These are phyloP conservation scores for Baronia brevicornis DNA, from an alignment of 2,888 invertebrate species.

Conservation along the genomic window DNA sequence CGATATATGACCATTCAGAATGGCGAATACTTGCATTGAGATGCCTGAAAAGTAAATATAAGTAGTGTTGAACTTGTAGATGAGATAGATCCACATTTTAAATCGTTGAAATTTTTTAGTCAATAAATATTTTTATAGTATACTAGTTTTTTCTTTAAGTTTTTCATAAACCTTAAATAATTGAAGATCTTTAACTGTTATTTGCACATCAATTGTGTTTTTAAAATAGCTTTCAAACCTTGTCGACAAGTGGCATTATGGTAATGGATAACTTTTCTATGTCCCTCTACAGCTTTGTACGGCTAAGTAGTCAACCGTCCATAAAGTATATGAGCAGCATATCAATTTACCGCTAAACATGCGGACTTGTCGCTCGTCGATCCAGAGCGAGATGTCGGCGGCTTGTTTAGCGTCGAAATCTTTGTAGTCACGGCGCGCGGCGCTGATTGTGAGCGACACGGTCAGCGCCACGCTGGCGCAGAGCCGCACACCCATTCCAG, in stretches of 20 bases:
- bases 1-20: slow-evolving; percentile 89
- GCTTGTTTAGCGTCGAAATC: slow-evolving; percentile 43
- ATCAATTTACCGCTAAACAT: slow-evolving; percentile 87
- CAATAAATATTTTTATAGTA: too few species aligned
- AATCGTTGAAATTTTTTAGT: too few species aligned
- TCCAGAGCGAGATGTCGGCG: slow-evolving; percentile 88
- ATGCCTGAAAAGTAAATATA: slow-evolving; percentile 77
- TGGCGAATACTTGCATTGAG: slow-evolving; percentile 92
- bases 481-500: slow-evolving; percentile 52
- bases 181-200: too few species aligned
- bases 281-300: too few species aligned
- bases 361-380: slow-evolving; percentile 92
- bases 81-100: too few species aligned
- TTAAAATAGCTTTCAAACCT: too few species aligned
- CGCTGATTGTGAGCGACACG: slow-evolving; percentile 52
- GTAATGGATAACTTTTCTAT: too few species aligned
- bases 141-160: too few species aligned
- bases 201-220: too few species aligned
- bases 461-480: slow-evolving; percentile 57
- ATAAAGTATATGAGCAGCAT: neutral
- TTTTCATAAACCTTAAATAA: too few species aligned
- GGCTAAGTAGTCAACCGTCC: too few species aligned
- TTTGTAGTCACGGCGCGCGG: slow-evolving; percentile 56
- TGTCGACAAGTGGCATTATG: too few species aligned
- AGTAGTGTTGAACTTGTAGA: neutral